Evolutionary conservation across 2,797 vertebrate genomes (phyloP).

Genomic region (Valencia hispanica): DNA sequence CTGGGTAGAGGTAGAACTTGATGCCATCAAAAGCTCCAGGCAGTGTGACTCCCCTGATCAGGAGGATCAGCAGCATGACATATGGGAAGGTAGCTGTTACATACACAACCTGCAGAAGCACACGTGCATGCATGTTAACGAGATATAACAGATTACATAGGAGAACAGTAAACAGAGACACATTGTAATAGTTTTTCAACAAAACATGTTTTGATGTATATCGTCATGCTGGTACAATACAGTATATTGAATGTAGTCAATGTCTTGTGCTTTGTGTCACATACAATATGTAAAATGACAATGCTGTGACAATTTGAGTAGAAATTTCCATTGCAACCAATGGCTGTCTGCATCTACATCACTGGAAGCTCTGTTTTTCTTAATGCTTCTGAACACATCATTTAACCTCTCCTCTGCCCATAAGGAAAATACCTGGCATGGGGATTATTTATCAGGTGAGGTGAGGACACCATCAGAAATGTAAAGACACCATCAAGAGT

Average conservation of each 20-base stretch:
- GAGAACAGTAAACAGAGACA: not conserved
- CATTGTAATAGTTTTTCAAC: not conserved
- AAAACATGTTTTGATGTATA: not conserved
- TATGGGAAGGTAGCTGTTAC: constrained; percentile 92
- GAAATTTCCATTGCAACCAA: not conserved
- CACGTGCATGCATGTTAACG: constrained; percentile 15
- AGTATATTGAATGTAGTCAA: not conserved
- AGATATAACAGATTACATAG: not conserved
- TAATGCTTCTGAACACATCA: no score
- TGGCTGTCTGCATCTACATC: not conserved
- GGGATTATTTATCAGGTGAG: no score
- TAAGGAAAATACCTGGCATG: no score
- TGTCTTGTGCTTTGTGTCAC: not conserved
- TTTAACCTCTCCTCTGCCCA: no score
- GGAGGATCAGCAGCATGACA: constrained; percentile 87
- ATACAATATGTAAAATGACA: no score
- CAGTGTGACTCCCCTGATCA: constrained; percentile 93
- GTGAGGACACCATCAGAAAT: not conserved
- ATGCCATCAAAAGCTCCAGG: constrained; percentile 93
- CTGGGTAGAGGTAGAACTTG: constrained; percentile 98
- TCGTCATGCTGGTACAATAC: not conserved
- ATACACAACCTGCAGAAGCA: constrained; percentile 88
- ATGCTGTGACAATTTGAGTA: not conserved
- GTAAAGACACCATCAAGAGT: not conserved
- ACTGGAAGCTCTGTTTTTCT: not conserved